Base-by-base conservation (phyloP, 2,888 invertebrate genomes). In the Harpalus rubripes region DNA sequence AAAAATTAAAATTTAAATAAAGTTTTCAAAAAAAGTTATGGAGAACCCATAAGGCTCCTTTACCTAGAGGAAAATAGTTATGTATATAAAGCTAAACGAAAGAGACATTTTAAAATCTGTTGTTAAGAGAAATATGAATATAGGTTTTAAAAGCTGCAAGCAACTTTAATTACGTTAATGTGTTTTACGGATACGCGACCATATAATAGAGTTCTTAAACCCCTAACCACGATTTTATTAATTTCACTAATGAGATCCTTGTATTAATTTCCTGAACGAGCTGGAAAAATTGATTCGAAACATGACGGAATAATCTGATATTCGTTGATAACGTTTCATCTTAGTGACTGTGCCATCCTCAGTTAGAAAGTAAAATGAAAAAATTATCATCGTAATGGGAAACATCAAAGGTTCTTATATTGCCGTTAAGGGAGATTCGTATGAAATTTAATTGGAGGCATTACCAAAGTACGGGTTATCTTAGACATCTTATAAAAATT, bases 101-200 rank as follows among this genome's bases (percentile, higher is more conserved):
- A 32, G 5, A 32, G 32, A 32, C 32, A 32, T 32, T 32, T 32
- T 32, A 5, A 32, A 32, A 32, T 32, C 32, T 32, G 32, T 22
- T 22, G 22, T 32, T 32, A 32, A 32, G 32, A 63, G 26, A 63
- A 22, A 63, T 59, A 63, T 10, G 22, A 18, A 63, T 63, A 63
- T 12, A 63, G 18, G 10, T 44, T 72, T 18, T 44, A 41, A 41
- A 44, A 16, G 12, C 72, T 16, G 10, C 52, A 32, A 81, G 18
- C 65, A 81, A 81, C 18, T 56, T 68, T 81, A 81, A 81, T 81
- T 81, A 81, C 65, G 52, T 22, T 68, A 81, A 81, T 81, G 81
- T 68, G 56, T 63, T 68, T 65, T 39, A 81, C 18, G 52, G 26
- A 68, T 61, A 39, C 41, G 12, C 5, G 56, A 65, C 32, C 26